A percentile compares a stretch with the other conserved stretches of the same genome.
phyloP scores from a whole-genome alignment of 2,888 invertebrate genomes.

The Aphidoletes aphidimyza region DNA sequence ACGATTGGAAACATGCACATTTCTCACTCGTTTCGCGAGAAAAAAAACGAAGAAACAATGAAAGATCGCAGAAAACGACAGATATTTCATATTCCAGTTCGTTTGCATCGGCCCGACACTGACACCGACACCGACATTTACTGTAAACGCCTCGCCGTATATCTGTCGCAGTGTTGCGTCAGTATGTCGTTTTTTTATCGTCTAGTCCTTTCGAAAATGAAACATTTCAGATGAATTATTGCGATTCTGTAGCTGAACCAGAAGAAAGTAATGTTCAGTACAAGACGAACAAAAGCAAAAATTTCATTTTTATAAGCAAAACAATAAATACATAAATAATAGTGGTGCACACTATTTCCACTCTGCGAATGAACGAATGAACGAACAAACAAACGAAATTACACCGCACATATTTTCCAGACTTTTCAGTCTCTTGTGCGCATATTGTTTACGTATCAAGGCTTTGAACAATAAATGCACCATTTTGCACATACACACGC shows the following conservation, averaged over 20 bases:
- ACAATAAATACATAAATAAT: constrained; percentile 54
- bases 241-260: background rate
- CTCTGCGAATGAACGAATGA: background rate
- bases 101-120: background rate
- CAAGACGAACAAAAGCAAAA: constrained; percentile 29
- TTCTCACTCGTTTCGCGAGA: background rate
- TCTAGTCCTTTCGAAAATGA: constrained; percentile 47
- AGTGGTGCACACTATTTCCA: constrained; percentile 5
- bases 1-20: background rate
- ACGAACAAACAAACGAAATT: constrained; percentile 27
- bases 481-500: background rate
- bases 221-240: constrained; percentile 37
- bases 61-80: constrained; percentile 29
- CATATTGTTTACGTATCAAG: constrained; percentile 24
- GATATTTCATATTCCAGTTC: constrained; percentile 32
- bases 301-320: constrained; percentile 52
- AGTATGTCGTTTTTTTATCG: constrained; percentile 12
- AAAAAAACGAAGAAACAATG: background rate
- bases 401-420: constrained; percentile 37
- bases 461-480: constrained; percentile 13
- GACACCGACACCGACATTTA: background rate
- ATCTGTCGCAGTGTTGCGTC: constrained; percentile 26
- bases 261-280: constrained; percentile 17
- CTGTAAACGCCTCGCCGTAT: background rate
- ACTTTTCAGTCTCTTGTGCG: constrained; percentile 29